Evolutionary conservation across 2,888 invertebrate genomes (phyloP), one percentile per base, ranked within the genome.

Genomic region (Tipula vernalis): DNA sequence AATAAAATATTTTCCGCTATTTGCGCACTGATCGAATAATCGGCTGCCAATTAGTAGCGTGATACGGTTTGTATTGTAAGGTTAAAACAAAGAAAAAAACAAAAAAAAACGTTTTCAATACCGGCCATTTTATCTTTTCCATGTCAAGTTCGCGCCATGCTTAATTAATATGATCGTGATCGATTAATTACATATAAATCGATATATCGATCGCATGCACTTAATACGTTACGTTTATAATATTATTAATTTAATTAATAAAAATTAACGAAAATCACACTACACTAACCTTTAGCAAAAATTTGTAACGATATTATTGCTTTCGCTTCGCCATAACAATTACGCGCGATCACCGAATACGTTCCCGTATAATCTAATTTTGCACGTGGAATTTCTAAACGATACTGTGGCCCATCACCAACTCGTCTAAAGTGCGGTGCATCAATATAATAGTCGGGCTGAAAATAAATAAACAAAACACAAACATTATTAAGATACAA

Each of bases 371-470:
- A 97, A 91, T 97, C 96, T 85, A 97, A 92, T 90, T 96, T 96
- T 1, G 96, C 97, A 89, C 96, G 95, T 0, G 97, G 96, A 88
- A 97, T 97, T 92, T 97, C 96, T 89, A 97, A 93, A 6, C 95
- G 94, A 91, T 97, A 97, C 90, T 95, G 95, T 0, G 96, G 95
- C 0, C 97, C 97, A 87, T 94, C 94, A 36, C 95, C 96, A 87
- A 92, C 90, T 71, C 95, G 93, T 88, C 95, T 94, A 92, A 97
- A 97, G 90, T 96, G 96, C 3, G 95, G 93, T n/a, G 96, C 95
- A 93, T 97, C 97, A 88, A 95, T 94, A 91, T 97, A 97, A 90
- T 97, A 97, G 90, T 96, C 96, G 88, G 97, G 96, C 97, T 97
- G 92, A 6, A 92, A 93, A 87, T 88, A 88, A 89, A 15, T 47